Conservation (phyloP, 1,140 invertebrate species). For the Caerostris darwini region DNA sequence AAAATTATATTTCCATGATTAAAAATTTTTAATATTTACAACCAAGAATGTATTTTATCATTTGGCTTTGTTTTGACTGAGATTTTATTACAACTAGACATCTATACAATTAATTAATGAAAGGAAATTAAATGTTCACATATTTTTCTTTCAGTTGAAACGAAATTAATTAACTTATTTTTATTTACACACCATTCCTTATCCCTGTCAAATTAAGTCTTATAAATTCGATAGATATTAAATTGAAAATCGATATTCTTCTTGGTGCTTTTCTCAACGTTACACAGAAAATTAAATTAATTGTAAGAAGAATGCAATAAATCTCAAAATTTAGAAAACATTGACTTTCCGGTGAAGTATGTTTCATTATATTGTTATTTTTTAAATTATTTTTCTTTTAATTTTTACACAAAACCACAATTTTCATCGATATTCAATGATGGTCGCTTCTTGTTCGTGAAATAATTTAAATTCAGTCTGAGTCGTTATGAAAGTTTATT, state of each 20-base stretch:
- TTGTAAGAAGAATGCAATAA: slow-evolving; percentile 18
- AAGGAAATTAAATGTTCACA: background rate
- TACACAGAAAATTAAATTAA: slow-evolving; percentile 4
- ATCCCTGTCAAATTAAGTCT: background rate
- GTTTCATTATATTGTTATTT: background rate
- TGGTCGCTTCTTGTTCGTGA: background rate
- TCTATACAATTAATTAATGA: slow-evolving; percentile 22
- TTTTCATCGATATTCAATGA: background rate
- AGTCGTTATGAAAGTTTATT: slow-evolving; percentile 20
- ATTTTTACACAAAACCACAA: background rate
- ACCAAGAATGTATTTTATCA: slow-evolving; percentile 14
- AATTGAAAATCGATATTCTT: slow-evolving; percentile 33
- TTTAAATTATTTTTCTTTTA: background rate
- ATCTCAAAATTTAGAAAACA: background rate
- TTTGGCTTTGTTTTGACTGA: background rate
- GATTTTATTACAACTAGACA: background rate
- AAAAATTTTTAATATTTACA: background rate
- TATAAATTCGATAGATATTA: slow-evolving; percentile 13
- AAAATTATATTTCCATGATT: background rate
- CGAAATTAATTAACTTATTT: background rate
- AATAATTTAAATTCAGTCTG: slow-evolving; percentile 8
- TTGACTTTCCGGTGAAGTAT: background rate
- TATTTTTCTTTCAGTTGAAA: background rate
- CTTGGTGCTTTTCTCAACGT: background rate
- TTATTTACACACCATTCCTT: background rate